Conservation (phyloP, 1,140 invertebrate species). For the Steinernema khuongi region DNA sequence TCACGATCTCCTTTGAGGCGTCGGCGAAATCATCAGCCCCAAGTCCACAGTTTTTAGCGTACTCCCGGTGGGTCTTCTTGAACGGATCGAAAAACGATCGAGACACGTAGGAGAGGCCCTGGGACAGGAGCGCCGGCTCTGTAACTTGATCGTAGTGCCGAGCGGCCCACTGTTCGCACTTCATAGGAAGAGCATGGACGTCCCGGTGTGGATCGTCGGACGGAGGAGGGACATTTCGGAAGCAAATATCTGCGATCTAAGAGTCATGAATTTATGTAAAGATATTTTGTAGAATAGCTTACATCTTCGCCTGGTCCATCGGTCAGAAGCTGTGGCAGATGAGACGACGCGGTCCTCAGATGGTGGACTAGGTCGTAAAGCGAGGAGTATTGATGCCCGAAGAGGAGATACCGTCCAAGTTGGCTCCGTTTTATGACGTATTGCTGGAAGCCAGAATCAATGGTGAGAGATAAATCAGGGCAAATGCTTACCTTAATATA, state of each 20-base stretch:
- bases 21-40: not conserved
- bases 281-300: too few relatives aligned
- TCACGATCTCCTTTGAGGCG: not conserved
- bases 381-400: not conserved
- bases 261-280: too few relatives aligned
- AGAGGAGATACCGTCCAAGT: slow-evolving; percentile 1
- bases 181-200: not conserved
- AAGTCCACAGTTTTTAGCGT: not conserved
- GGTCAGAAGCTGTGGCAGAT: not conserved
- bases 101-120: not conserved
- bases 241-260: not conserved
- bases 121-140: not conserved
- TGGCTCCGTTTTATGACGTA: not conserved
- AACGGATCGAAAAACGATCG: not conserved
- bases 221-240: not conserved
- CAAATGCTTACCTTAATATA: not conserved
- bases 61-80: not conserved
- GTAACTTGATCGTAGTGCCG: not conserved
- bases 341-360: not conserved
- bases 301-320: not conserved
- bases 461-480: not conserved
- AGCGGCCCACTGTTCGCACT: not conserved
- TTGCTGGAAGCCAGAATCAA: not conserved
- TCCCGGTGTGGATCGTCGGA: not conserved
- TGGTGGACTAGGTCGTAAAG: not conserved